Evolutionary conservation across 2,888 invertebrate genomes (phyloP), one percentile per base, ranked within the genome.

Genomic region (Linnaemya tessellans): DNA sequence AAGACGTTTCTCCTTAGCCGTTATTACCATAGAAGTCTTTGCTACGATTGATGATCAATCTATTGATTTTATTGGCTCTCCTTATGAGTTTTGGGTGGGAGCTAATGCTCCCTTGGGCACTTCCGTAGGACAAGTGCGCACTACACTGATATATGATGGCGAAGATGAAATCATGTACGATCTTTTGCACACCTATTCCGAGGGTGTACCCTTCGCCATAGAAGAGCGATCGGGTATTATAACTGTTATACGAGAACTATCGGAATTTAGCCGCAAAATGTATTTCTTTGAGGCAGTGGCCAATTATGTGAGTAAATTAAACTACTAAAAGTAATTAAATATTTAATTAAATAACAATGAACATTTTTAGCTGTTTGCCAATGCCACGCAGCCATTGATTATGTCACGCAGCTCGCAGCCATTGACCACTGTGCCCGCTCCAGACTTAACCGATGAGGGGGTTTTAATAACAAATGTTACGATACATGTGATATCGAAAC

Each of bases 181-280:
- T 92, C 93, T 97, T 4, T 92, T 97, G 70, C 97, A 97, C 91
- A 96, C 96, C 87, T 97, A 97, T 90, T 95, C 97, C 88, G 97
- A 97, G 93, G 97, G 97, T 94, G 97, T 97, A n/a, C 98, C 98
- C 5, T 97, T 98, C 92, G 97, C 97, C 4, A 97, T 98, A 30
- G 97, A 97, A 93, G 97, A 97, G 91, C 94, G 95, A 84, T 96
- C 97, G 2, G 98, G 98, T 5, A 96, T 97, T 0, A 97, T 98
- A 64, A 97, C 97, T 1, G 97, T 98, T 0, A 96, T 97, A 79
- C 95, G 96, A 43, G 95, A 95, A 82, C 92, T 97, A 56, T 93
- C 94, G 0, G 95, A 96, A 88, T 97, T 94, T 89, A 94, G 94
- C 30, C 93, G 95, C 43, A 94, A 94, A 3, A 92, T 95, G 49